A percentile compares a stretch with the other conserved stretches of the same genome.
These are phyloP conservation scores for Hirtodrosophila duncani DNA, from an alignment of 2,888 invertebrate species.

Conservation along the genomic window DNA sequence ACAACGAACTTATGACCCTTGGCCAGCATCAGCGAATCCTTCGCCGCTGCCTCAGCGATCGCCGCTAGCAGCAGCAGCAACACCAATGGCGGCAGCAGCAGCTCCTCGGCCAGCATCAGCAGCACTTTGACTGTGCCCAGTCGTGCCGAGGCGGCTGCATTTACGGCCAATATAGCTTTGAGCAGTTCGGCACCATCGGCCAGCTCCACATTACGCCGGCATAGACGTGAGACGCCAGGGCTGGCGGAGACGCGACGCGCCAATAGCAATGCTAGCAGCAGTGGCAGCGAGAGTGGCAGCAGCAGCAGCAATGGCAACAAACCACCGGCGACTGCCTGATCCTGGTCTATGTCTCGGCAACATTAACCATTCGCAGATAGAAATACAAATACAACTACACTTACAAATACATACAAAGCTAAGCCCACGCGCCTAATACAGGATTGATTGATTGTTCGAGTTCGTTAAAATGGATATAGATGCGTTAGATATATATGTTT, in stretches of 20 bases:
- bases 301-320: conserved; percentile 38
- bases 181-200: conserved; percentile 75
- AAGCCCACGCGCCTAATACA: conserved; percentile 65
- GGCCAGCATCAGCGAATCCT: conserved; percentile 74
- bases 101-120: conserved; percentile 18
- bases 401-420: conserved; percentile 43
- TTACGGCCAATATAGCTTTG: conserved; percentile 64
- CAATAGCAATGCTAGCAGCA: conserved; percentile 59
- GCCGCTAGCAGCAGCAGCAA: conserved; percentile 22
- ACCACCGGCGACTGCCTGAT: conserved; percentile 72
- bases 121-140: conserved; percentile 67
- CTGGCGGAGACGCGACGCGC: conserved; percentile 48
- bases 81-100: conserved; percentile 10
- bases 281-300: conserved; percentile 21
- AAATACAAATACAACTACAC: conserved; percentile 19
- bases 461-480: conserved; percentile 53
- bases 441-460: conserved; percentile 63
- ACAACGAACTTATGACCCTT: conserved; percentile 79
- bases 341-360: conserved; percentile 65
- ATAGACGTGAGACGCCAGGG: conserved; percentile 50
- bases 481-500: conserved; percentile 33
- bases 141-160: conserved; percentile 64
- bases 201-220: conserved; percentile 69
- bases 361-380: conserved; percentile 23
- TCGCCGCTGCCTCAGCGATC: conserved; percentile 68